A percentile compares a stretch with the other conserved stretches of the same genome.
Evolutionary conservation across 2,888 invertebrate species (phyloP).

Genomic region (Eilema caniola): DNA sequence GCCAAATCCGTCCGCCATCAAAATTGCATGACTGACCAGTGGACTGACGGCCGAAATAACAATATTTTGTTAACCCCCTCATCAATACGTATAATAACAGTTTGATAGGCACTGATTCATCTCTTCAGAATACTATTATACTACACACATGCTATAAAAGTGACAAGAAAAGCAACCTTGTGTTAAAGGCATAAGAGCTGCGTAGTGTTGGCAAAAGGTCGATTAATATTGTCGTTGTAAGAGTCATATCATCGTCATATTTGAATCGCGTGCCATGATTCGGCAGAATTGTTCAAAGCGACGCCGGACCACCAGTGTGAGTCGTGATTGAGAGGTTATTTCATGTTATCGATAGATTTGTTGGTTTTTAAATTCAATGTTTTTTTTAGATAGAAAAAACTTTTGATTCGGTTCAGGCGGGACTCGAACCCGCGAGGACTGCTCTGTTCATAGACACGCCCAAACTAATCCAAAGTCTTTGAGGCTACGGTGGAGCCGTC

Average conservation of each 20-base stretch:
- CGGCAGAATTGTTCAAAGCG: constrained; percentile 82
- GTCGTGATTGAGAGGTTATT: constrained; percentile 52
- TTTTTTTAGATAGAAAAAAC: too few relatives aligned
- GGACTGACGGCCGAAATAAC: constrained; percentile 62
- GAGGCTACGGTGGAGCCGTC: too few relatives aligned
- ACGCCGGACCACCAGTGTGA: constrained; percentile 83
- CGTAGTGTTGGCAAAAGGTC: constrained; percentile 36
- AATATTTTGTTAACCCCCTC: constrained; percentile 83
- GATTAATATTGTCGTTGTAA: constrained; percentile 49
- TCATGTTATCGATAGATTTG: constrained; percentile 55
- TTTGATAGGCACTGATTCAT: constrained; percentile 84
- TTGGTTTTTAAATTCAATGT: neutral
- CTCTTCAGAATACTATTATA: constrained; percentile 55
- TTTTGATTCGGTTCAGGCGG: too few relatives aligned
- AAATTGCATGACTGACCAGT: constrained; percentile 61
- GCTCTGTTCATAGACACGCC: too few relatives aligned
- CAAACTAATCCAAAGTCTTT: too few relatives aligned
- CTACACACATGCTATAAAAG: constrained; percentile 10
- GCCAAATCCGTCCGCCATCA: constrained; percentile 41
- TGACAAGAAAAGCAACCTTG: constrained; percentile 39
- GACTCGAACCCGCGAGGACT: too few relatives aligned
- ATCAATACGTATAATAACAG: constrained; percentile 78
- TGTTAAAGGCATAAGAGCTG: constrained; percentile 17
- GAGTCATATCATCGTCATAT: constrained; percentile 84
- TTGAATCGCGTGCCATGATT: constrained; percentile 85